phyloP scores from a whole-genome alignment of 92 coral and sea anemone species.

The Hydrozoanthus gracilis region DNA sequence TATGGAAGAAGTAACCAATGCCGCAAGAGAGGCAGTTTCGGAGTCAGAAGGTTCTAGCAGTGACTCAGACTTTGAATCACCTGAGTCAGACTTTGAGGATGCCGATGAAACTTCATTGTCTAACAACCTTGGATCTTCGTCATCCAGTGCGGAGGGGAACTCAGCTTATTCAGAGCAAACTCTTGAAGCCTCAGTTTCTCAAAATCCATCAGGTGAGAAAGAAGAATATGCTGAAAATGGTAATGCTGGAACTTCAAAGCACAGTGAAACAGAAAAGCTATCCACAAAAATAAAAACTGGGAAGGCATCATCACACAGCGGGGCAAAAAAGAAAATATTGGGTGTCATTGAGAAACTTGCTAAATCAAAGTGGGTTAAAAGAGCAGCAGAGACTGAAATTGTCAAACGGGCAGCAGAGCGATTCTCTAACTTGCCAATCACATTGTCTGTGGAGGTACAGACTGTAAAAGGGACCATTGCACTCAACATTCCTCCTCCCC shows the following conservation, averaged over 20 bases:
- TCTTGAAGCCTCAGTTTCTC: constrained; percentile 49
- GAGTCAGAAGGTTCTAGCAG: constrained; percentile 87
- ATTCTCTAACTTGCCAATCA: constrained; percentile 95
- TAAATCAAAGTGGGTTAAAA: constrained; percentile 99
- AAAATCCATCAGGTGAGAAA: constrained; percentile 49
- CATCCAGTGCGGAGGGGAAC: constrained; percentile 70
- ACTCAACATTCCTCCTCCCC: constrained; percentile 96
- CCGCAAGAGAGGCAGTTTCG: constrained; percentile 49
- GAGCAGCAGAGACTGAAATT: constrained; percentile 95
- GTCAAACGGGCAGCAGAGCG: constrained; percentile 97
- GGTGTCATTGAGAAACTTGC: constrained; percentile 94
- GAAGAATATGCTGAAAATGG: constrained; percentile 38
- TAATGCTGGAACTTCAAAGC: constrained; percentile 58
- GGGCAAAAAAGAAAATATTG: constrained; percentile 83
- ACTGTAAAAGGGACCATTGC: constrained; percentile 90
- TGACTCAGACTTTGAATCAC: constrained; percentile 92
- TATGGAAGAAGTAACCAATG: constrained; percentile 67
- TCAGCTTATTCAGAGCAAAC: constrained; percentile 54
- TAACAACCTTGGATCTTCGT: constrained; percentile 14
- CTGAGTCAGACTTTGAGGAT: constrained; percentile 86
- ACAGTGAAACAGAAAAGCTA: constrained; percentile 65
- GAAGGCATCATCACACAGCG: constrained; percentile 50
- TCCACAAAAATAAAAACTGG: constrained; percentile 45
- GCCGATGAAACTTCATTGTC: constrained; percentile 53
- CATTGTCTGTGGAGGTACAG: constrained; percentile 89